These are phyloP conservation scores for Octopus sinensis DNA, from an alignment of 1,140 invertebrate species.

Conservation along the genomic window DNA sequence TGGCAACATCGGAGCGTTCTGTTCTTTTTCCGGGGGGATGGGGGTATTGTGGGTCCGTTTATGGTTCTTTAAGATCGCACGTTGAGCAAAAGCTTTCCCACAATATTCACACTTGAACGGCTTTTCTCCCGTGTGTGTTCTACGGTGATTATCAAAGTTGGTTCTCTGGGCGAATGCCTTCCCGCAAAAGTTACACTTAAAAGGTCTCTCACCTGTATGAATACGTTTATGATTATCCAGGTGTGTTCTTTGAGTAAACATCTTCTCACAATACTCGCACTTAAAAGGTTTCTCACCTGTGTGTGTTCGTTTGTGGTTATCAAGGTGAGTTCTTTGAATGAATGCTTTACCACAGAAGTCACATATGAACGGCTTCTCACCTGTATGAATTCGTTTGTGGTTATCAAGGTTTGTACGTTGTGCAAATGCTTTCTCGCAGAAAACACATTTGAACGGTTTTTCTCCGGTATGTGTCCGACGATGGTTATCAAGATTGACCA, in stretches of 20 bases:
- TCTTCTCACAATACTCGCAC: constrained; percentile 75
- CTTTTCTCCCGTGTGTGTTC: constrained; percentile 52
- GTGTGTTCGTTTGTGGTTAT: constrained; percentile 97
- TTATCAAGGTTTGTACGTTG: constrained; percentile 95
- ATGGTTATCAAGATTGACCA: constrained; percentile 48
- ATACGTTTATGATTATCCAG: constrained; percentile 46
- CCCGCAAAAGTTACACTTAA: constrained; percentile 55
- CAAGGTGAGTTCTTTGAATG: constrained; percentile 91
- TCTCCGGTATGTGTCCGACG: constrained; percentile 70
- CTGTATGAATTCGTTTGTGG: constrained; percentile 94
- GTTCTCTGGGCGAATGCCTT: constrained; percentile 33
- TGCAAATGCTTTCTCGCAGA: constrained; percentile 96
- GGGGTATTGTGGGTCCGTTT: constrained; percentile 50
- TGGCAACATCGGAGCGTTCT: not conserved
- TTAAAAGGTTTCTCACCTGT: constrained; percentile 90
- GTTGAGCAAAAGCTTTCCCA: constrained; percentile 29
- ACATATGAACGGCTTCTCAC: constrained; percentile 98
- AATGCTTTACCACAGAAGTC: constrained; percentile 96
- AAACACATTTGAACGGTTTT: constrained; percentile 83
- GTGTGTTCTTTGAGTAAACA: constrained; percentile 40
- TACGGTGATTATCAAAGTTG: constrained; percentile 45
- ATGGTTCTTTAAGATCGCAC: constrained; percentile 34
- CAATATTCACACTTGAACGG: constrained; percentile 54
- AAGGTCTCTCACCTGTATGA: constrained; percentile 54
- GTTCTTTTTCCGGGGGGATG: constrained; percentile 42